A percentile compares a stretch with the other conserved stretches of the same genome.
Evolutionary conservation across 2,797 vertebrate species (phyloP).

Genomic region (Agapornis canus): DNA sequence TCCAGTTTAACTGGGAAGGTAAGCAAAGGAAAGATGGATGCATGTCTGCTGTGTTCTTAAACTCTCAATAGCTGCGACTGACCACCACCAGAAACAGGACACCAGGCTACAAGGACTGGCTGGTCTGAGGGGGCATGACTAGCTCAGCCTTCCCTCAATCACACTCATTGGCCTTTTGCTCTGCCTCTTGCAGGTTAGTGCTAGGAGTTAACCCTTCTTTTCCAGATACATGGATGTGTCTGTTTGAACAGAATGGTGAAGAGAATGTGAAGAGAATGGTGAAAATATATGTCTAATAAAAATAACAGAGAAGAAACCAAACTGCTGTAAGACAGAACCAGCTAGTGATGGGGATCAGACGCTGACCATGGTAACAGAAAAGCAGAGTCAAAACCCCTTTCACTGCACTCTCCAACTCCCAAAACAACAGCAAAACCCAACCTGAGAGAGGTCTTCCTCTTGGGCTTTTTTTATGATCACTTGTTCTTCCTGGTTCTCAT

Average conservation of each 20-base stretch:
- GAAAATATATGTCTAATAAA: not conserved
- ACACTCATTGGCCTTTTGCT: not conserved
- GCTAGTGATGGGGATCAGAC: not conserved
- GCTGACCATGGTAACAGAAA: not conserved
- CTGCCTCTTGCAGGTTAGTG: not conserved
- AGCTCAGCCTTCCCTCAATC: not conserved
- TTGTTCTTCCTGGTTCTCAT: not conserved
- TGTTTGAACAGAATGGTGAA: not conserved
- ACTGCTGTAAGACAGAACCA: not conserved
- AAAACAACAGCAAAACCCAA: not conserved
- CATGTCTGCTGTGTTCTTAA: not conserved
- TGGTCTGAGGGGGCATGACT: not conserved
- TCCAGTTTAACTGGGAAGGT: not conserved
- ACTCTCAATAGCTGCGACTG: not conserved
- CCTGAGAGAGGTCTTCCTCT: not conserved
- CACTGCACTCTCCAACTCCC: not conserved
- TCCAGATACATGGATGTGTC: not conserved
- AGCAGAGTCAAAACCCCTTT: not conserved
- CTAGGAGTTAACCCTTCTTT: not conserved
- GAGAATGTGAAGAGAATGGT: no score
- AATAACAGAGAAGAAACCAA: not conserved
- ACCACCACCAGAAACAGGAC: not conserved
- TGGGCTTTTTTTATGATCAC: not conserved
- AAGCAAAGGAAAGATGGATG: not conserved
- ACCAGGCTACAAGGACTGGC: accelerated